Conservation (phyloP, 2,113 vertebrate species). For the Poicephalus gulielmi region DNA sequence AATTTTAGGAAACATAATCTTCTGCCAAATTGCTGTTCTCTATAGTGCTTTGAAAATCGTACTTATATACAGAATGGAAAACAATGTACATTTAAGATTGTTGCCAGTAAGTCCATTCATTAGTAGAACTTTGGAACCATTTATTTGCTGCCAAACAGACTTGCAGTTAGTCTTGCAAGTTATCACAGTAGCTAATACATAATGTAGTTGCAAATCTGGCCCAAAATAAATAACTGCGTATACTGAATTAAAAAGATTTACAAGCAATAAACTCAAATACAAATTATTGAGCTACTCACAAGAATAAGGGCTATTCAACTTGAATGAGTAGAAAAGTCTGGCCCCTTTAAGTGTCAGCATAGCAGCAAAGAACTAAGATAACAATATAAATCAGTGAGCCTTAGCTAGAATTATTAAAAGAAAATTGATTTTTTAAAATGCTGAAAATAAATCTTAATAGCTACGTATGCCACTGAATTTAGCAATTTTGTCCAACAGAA, state of each 20-base stretch:
- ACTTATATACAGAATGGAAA: not conserved
- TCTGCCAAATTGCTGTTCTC: not conserved
- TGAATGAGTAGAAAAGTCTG: not conserved
- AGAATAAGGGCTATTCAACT: not conserved
- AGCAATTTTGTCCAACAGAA: slow-evolving; percentile 1
- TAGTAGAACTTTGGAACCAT: not conserved
- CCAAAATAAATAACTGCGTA: not conserved
- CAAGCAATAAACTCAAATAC: not conserved
- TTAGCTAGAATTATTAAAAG: not conserved
- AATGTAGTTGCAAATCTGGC: not conserved
- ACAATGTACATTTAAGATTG: not conserved
- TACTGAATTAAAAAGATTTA: not conserved
- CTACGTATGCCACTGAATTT: not conserved
- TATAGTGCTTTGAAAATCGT: not conserved
- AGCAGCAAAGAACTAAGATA: not conserved
- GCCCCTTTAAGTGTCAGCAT: not conserved
- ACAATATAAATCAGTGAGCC: not conserved
- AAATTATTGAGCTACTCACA: not conserved
- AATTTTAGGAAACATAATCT: not conserved
- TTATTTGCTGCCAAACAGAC: not conserved
- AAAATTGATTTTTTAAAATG: slow-evolving; percentile 22
- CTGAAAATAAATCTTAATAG: slow-evolving; percentile 27
- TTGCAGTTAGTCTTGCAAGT: not conserved
- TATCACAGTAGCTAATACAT: not conserved
- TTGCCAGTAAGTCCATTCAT: not conserved